Conservation (phyloP, 2,113 vertebrate genomes). For the Epinephelus lanceolatus region DNA sequence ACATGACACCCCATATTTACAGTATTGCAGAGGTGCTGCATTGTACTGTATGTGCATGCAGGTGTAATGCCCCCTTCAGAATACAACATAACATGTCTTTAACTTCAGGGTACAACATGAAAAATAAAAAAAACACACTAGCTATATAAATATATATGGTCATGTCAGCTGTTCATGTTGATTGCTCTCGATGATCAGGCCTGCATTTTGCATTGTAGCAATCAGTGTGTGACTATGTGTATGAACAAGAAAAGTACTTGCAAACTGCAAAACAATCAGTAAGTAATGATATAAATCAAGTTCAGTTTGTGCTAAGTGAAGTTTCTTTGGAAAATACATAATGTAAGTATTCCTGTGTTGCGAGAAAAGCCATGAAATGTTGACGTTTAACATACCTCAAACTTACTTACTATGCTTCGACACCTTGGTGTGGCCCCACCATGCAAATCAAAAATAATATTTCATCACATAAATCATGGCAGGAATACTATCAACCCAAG, state of each 20-base stretch:
- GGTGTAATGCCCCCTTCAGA: neutral
- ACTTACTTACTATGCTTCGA: neutral
- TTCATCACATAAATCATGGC: neutral
- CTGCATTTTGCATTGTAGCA: neutral
- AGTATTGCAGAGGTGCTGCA: neutral
- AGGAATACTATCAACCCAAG: slow-evolving; percentile 1
- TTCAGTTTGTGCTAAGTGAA: neutral
- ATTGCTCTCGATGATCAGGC: neutral
- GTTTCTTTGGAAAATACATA: neutral
- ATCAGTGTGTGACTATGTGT: neutral
- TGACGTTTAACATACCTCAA: neutral
- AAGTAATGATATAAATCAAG: neutral
- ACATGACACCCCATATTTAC: neutral
- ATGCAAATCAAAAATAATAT: neutral
- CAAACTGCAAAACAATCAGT: neutral
- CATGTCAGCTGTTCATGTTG: no score
- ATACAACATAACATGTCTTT: neutral
- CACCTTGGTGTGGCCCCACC: neutral
- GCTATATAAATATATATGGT: neutral
- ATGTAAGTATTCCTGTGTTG: neutral
- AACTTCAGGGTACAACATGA: neutral
- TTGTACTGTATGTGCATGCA: neutral
- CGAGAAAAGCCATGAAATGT: neutral
- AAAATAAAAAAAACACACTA: neutral
- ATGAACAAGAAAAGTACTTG: neutral